Conservation (phyloP, 2,797 vertebrate species). For the Lutjanus campechanus region DNA sequence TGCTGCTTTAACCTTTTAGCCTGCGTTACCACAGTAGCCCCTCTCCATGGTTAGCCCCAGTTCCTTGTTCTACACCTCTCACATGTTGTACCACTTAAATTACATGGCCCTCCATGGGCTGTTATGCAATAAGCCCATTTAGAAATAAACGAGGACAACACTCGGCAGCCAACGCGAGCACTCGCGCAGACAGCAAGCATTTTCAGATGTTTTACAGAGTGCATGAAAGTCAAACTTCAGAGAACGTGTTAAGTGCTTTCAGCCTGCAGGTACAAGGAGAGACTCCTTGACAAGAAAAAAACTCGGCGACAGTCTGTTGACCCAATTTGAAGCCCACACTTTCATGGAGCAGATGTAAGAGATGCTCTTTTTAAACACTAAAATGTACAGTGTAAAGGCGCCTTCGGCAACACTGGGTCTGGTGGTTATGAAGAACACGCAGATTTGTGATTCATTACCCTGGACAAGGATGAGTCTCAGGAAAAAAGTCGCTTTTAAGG, state of each 20-base stretch:
- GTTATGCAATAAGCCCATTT: conserved; percentile 76
- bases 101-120: conserved; percentile 63
- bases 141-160: conserved; percentile 76
- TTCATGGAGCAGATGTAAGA: conserved; percentile 56
- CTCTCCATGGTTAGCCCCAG: conserved; percentile 59
- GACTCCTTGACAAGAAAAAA: conserved; percentile 51
- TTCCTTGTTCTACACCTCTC: conserved; percentile 77
- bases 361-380: conserved; percentile 56
- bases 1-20: conserved; percentile 86
- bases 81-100: conserved; percentile 73
- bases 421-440: conserved; percentile 49
- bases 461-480: conserved; percentile 50
- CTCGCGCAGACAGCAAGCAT: conserved; percentile 43
- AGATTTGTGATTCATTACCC: conserved; percentile 65
- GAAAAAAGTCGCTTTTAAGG: conserved; percentile 60
- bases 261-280: conserved; percentile 74
- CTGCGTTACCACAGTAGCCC: conserved; percentile 71
- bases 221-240: conserved; percentile 77
- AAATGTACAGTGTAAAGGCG: conserved; percentile 50
- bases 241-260: conserved; percentile 66
- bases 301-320: conserved; percentile 63
- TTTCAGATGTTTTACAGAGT: conserved; percentile 58
- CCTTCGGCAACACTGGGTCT: conserved; percentile 45
- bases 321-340: conserved; percentile 67
- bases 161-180: conserved; percentile 25